Conservation (phyloP, 2,797 vertebrate genomes). For the Notolabrus celidotus region DNA sequence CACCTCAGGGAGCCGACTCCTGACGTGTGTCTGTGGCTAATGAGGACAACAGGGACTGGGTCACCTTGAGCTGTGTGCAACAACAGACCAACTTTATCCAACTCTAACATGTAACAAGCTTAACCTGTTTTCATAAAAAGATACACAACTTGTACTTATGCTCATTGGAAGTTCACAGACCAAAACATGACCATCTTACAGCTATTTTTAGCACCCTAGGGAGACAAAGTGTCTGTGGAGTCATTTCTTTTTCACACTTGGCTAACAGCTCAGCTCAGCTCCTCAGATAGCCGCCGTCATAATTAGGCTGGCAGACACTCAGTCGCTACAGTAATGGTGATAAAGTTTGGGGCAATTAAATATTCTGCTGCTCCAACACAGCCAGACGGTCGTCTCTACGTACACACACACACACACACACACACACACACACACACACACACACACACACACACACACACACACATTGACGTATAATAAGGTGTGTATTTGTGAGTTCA, state of each 20-base stretch:
- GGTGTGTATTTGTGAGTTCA: slow-evolving; percentile 30
- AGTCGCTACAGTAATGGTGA: slow-evolving; percentile 66
- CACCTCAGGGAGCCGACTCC: slow-evolving; percentile 43
- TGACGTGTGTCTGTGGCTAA: slow-evolving; percentile 45
- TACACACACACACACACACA: slow-evolving; percentile 25
- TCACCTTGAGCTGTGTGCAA: slow-evolving; percentile 72
- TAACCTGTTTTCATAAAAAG: no score
- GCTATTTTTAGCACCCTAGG: slow-evolving; percentile 54
- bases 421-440: slow-evolving; percentile 9
- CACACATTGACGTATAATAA: slow-evolving; percentile 19
- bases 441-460: background rate
- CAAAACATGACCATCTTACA: background rate
- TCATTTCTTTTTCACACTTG: slow-evolving; percentile 49
- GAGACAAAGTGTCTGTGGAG: slow-evolving; percentile 36
- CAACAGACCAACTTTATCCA: slow-evolving; percentile 36
- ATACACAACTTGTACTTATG: background rate
- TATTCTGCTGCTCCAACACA: slow-evolving; percentile 49
- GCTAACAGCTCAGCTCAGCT: slow-evolving; percentile 39
- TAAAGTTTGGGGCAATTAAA: slow-evolving; percentile 74
- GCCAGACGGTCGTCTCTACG: background rate
- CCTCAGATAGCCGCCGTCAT: slow-evolving; percentile 46
- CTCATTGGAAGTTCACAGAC: slow-evolving; percentile 17
- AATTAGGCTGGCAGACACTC: slow-evolving; percentile 70
- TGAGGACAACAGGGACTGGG: slow-evolving; percentile 47
- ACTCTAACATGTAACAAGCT: slow-evolving; percentile 13